phyloP scores from a whole-genome alignment of 2,797 vertebrate species.

The Spinus pinus region DNA sequence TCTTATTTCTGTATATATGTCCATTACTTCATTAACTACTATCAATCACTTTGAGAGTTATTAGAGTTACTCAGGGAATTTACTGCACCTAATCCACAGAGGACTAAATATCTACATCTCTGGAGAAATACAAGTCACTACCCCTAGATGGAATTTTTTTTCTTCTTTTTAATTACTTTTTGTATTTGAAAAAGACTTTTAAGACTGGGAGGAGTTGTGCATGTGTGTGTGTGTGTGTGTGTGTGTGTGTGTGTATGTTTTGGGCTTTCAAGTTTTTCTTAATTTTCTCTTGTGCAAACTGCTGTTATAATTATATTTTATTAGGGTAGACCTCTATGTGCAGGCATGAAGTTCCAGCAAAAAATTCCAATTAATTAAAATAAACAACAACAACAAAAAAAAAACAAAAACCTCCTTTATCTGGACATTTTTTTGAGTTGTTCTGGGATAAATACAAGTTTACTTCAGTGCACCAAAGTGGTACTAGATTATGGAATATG shows the following conservation, averaged over 20 bases:
- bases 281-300: not conserved
- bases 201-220: not conserved
- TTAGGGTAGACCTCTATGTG: not conserved
- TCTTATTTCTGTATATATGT: not conserved
- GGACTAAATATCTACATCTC: not conserved
- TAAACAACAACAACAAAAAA: too few relatives aligned
- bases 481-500: not conserved
- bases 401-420: not conserved
- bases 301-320: not conserved
- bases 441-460: not conserved
- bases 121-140: not conserved
- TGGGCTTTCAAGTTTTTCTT: accelerated
- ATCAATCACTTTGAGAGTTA: not conserved
- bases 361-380: not conserved
- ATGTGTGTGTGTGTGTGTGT: not conserved
- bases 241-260: not conserved
- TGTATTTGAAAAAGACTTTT: not conserved
- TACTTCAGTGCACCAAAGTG: not conserved
- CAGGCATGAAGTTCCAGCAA: not conserved
- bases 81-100: not conserved
- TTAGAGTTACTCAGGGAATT: not conserved
- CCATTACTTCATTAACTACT: not conserved
- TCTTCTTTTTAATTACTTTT: not conserved
- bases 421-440: not conserved
- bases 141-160: accelerated